Base-by-base conservation (phyloP, 2,888 invertebrate genomes). In the Brenthis daphne region DNA sequence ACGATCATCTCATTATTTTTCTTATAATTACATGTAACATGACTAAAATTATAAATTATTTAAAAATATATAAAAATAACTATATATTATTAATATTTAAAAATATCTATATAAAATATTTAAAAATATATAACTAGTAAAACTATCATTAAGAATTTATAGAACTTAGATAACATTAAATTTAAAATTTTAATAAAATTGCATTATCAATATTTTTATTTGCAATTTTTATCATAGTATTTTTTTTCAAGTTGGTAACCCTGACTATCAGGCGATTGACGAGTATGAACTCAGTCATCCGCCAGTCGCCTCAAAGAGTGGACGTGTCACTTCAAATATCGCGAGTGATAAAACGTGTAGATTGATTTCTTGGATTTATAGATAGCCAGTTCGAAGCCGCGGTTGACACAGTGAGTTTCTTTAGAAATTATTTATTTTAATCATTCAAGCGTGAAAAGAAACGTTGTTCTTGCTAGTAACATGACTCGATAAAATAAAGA, bases 311-410 rank as follows among this genome's bases (percentile, higher is more conserved):
- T 57, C 57, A 56, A 63, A 55, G 57, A 64, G 51, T 55, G 61
- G 57, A 37, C 48, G 61, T 37, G 56, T 66, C 63, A 50, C 16
- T 8, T 47, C 11, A n/a, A 8, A 20, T 3, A 20, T 29, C 68
- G 64, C 57, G 57, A n/a, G 63, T 67, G 67, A 61, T 67, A 56
- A 64, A 56, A 60, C 56, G 67, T 67, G 68, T 50, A 65, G 37
- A 57, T 61, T 47, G 51, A 43, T 57, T 61, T 55, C 37, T 64
- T 66, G 71, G 68, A 71, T 68, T 67, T 64, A 20, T n/a, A 64
- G 56, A 47, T 61, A 51, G 33, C 56, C 55, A 48, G 47, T 58
- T 16, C 33, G 16, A 53, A 57, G 57, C 54, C 61, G 63, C 53
- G 13, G 66, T 11, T 66, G 29, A 50, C 47, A 56, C n/a, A 55